These are phyloP conservation scores for Alauda arvensis DNA, from an alignment of 2,797 vertebrate species.

Conservation along the genomic window DNA sequence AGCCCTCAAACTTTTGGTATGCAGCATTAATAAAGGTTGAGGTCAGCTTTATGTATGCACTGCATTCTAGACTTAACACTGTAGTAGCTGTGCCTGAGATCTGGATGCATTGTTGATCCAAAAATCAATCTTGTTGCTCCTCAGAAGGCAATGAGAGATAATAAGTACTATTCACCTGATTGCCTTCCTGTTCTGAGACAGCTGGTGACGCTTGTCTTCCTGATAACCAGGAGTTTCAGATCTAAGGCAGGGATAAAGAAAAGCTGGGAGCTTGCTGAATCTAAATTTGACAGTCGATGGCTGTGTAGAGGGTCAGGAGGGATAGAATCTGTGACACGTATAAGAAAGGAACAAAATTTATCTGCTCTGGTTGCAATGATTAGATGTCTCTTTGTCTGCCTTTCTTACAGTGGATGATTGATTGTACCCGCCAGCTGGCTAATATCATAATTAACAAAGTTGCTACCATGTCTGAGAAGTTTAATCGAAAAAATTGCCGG, in stretches of 20 bases:
- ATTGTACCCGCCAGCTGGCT: slow-evolving; percentile 74
- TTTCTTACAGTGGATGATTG: slow-evolving; percentile 77
- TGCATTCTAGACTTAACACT: slow-evolving; percentile 36
- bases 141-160: slow-evolving; percentile 79
- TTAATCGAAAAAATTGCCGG: slow-evolving; percentile 74
- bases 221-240: slow-evolving; percentile 81
- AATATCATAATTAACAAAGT: slow-evolving; percentile 82
- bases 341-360: slow-evolving; percentile 77
- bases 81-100: slow-evolving; percentile 59
- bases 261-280: slow-evolving; percentile 75
- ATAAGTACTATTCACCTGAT: slow-evolving; percentile 83
- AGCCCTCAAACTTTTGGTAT: slow-evolving; percentile 8
- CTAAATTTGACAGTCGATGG: slow-evolving; percentile 79
- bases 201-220: slow-evolving; percentile 79
- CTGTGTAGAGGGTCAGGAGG: slow-evolving; percentile 79
- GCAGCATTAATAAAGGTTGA: slow-evolving; percentile 9
- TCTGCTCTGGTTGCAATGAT: slow-evolving; percentile 75
- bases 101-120: slow-evolving; percentile 66
- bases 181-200: slow-evolving; percentile 80
- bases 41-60: slow-evolving; percentile 32
- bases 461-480: slow-evolving; percentile 74
- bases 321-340: slow-evolving; percentile 74
- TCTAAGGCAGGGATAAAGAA: slow-evolving; percentile 79
- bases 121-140: slow-evolving; percentile 80
- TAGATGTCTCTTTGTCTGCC: slow-evolving; percentile 78